phyloP scores from a whole-genome alignment of 2,113 vertebrate species.

The Crotalus viridis region DNA sequence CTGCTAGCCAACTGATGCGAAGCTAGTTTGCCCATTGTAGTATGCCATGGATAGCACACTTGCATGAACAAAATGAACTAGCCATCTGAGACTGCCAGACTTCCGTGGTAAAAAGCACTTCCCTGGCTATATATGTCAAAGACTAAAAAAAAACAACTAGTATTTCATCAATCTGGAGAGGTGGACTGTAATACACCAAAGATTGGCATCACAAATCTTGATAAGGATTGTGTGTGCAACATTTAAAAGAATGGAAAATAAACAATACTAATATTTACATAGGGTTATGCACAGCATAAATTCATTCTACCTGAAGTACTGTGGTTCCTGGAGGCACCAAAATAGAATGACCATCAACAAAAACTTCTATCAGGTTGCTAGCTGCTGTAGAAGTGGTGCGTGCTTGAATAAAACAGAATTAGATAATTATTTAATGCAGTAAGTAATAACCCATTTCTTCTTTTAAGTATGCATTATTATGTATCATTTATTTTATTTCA shows the following conservation, averaged over 20 bases:
- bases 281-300: neutral
- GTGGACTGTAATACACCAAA: neutral
- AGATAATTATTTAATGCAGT: neutral
- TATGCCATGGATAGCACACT: too few relatives aligned
- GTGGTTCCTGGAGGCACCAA: constrained; percentile 92
- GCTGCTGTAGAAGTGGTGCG: constrained; percentile 76
- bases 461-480: neutral
- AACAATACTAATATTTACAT: neutral
- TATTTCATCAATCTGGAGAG: neutral
- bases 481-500: neutral
- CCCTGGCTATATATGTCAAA: neutral
- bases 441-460: neutral
- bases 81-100: too few relatives aligned
- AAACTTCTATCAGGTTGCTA: constrained; percentile 88
- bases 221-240: neutral
- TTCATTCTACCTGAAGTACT: constrained; percentile 83
- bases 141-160: neutral
- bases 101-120: neutral
- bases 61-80: too few relatives aligned
- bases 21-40: neutral
- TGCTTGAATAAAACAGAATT: constrained; percentile 59
- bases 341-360: constrained; percentile 87
- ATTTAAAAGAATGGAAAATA: neutral
- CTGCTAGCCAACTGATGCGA: too few relatives aligned
- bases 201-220: neutral